Evolutionary conservation across 2,113 vertebrate species (phyloP), one percentile per base, ranked within the genome.

Genomic region (Clarias macrocephalus): DNA sequence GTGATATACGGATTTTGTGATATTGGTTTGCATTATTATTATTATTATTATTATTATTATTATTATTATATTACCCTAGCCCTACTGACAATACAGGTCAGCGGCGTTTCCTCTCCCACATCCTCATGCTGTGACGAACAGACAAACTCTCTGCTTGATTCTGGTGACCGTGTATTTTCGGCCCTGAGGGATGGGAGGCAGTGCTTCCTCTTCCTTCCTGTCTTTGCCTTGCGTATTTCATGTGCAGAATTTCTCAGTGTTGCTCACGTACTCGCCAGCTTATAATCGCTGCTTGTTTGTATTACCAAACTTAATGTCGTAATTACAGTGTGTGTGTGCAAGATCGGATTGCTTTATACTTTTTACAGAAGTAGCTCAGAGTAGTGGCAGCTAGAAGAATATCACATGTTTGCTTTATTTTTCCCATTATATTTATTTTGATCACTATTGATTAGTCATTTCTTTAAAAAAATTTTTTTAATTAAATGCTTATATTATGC

Each of bases 161-260:
- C 60, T 68, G 62, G 33, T 63, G 15, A 42, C 19, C 59, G 77
- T 70, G 63, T 86, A 8, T 63, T 82, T 82, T 48, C 11, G 42
- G 65, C n/a, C 85, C 79, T 60, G 77, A 82, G 77, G 79, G 85
- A 86, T 56, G 85, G 77, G 66, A 81, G 85, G 77, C 73, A 21
- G 12, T 80, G 73, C 79, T 52, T 75, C 25, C 85, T 87, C 19
- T 73, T 82, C 66, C 85, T 72, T 87, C 85, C 79, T 73, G 79
- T 33, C 77, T 19, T 30, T 48, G 63, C 3, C 21, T 16, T 60
- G 30, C 59, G 25, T 9, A 19, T 57, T 57, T 52, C 21, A n/a
- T 56, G 18, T 70, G 63, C 48, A 54, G 48, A 72, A 11, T 21
- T 48, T 8, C 16, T 30, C 79, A 1, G 19, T 8, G 11, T 2